phyloP scores from a whole-genome alignment of 2,797 vertebrate genomes.

The Hirundo rustica region DNA sequence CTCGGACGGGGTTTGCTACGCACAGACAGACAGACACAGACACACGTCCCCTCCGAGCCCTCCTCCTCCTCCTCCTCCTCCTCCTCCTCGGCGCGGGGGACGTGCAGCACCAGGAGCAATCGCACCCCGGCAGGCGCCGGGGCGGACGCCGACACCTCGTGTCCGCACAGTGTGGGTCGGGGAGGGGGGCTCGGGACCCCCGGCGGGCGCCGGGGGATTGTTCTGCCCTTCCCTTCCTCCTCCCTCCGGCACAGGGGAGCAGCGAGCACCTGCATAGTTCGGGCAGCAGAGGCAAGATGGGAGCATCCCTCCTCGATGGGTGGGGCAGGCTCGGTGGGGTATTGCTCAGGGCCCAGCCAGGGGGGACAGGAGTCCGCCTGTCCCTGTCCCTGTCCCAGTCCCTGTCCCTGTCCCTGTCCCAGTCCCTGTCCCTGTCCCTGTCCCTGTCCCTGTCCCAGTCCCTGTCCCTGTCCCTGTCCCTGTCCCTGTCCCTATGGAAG shows the following conservation, averaged over 20 bases:
- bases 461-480: too few species aligned
- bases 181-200: not conserved
- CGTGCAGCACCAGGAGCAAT: constrained; percentile 54
- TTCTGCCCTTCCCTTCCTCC: not conserved
- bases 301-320: not conserved
- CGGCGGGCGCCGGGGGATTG: not conserved
- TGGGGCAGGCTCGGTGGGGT: not conserved
- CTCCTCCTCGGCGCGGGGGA: not conserved
- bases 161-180: constrained; percentile 55
- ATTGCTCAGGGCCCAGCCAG: not conserved
- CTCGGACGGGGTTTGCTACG: not conserved
- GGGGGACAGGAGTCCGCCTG: not conserved
- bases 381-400: too few species aligned
- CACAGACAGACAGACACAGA: constrained; percentile 52
- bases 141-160: constrained; percentile 52
- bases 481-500: not conserved
- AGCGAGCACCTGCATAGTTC: constrained; percentile 51
- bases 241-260: not conserved
- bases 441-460: not conserved
- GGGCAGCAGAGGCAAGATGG: not conserved
- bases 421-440: not conserved
- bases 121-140: not conserved
- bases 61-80: not conserved
- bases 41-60: not conserved
- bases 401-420: too few species aligned